Evolutionary conservation across 2,888 invertebrate genomes (phyloP), one percentile per base, ranked within the genome.

Genomic region (Tipula unca): DNA sequence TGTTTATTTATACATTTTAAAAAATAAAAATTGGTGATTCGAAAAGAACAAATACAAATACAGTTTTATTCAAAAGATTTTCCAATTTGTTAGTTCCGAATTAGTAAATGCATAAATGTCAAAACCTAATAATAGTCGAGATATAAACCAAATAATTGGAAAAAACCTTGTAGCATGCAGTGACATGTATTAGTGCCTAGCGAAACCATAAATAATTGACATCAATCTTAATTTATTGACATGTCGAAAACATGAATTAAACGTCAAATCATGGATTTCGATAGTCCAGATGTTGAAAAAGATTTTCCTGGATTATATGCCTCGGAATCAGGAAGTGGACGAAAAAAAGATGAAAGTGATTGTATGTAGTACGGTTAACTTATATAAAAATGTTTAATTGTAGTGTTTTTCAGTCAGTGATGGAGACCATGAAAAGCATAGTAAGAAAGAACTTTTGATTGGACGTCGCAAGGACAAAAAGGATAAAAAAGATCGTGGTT

Each of bases 251-350:
- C 69, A 69, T 69, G 69, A 69, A 69, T 69, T 69, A 25, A 25
- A 69, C 25, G 69, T 69, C 69, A 69, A 20, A 69, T 69, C 25
- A 90, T 90, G 90, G 90, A 90, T 86, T 90, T 90, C 48, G 90
- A 90, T 87, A 96, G 96, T 90, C 96, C 96, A 32, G 97, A 97
- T 89, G 96, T 96, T 48, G 97, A 96, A 91, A 96, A 96, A 90
- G 96, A 97, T 89, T 97, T 97, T 90, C 97, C 97, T 29, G 97
- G 97, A 84, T 91, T 97, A 85, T 97, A 96, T 89, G 96, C 96
- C 48, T 95, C 96, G 1, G 96, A 96, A 91, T 92, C 94, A 85
- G 94, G 94, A 48, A 86, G 87, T 3, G 89, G 89, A 84, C 89
- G 89, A 85, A 90, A 89, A 87, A 94, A 94, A 89, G 96, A 95